Base-by-base conservation (phyloP, 1,140 invertebrate genomes). In the Bursaphelenchus mucronatus region DNA sequence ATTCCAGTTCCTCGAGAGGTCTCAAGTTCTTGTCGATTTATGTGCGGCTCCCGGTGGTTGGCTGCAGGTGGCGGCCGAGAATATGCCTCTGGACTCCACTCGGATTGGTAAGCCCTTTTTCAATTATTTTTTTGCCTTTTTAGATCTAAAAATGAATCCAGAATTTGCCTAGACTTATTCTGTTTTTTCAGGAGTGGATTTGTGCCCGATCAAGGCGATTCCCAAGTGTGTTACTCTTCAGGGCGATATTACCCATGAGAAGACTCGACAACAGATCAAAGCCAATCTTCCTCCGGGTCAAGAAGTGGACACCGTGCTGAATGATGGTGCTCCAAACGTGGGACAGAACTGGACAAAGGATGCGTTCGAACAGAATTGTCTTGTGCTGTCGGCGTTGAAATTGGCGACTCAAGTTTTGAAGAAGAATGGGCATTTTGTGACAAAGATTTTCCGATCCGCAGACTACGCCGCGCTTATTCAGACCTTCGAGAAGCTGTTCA, bases 31-130 rank as follows among this genome's bases (percentile, higher is more conserved):
- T 69, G 87, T 99, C 68, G 96, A 99, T 87, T 84, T 99, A 46
- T 99, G 96, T 85, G 96, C 96, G 17, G 96, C 96, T 8, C 96
- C 96, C 8, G 96, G 96, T 82, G 95, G 96, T 76, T 99, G 96
- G 96, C 92, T 98, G 87, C 96, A 99, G 85, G 95, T 98, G n/a
- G 94, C 94, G 49, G 88, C 90, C 76, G 89, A 97, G 81, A 92
- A 95, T 82, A 97, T 97, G 91, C 94, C 95, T 0, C 87, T 97
- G 0, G 96, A 94, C 0, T 94, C 92, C 79, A 85, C 97, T 49
- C 90, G 97, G 6, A 86, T 98, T 59, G 89, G 88, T 85, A 82
- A 77, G 79, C 52, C 56, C 50, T 21, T 19, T 41, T 47, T 61
- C 47, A 17, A 53, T 61, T 17, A 21, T 15, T 21, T 19, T 45